These are phyloP conservation scores for Drosophila differens DNA, from an alignment of 2,888 invertebrate species.

Conservation along the genomic window DNA sequence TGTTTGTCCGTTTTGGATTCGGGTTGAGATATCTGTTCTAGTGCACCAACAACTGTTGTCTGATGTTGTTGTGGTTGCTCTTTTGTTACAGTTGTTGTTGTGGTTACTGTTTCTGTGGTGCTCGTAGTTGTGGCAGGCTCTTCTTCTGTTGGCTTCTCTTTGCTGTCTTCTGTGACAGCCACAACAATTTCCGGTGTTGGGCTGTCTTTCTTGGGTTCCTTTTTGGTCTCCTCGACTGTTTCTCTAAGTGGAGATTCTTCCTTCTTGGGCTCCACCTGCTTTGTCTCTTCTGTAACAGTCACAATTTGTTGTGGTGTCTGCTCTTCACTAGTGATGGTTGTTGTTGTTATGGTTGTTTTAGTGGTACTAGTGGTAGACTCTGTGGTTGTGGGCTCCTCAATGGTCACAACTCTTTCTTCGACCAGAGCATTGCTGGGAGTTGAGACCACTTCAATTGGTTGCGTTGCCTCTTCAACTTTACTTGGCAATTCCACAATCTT, in stretches of 20 bases:
- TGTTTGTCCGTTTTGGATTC: conserved; percentile 39
- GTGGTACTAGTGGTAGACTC: conserved; percentile 22
- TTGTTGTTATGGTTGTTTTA: background rate
- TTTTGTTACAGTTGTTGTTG: conserved; percentile 27
- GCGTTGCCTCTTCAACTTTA: conserved; percentile 13
- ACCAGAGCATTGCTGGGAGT: conserved; percentile 10
- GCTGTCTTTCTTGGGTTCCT: conserved; percentile 6
- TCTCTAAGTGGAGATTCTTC: conserved; percentile 3
- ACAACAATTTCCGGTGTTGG: background rate
- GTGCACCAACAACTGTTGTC: conserved; percentile 33
- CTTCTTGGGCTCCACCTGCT: background rate
- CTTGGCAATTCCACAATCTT: conserved; percentile 27
- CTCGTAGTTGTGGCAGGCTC: conserved; percentile 13
- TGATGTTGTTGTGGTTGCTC: conserved; percentile 22
- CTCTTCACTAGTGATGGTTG: conserved; percentile 39
- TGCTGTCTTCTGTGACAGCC: conserved; percentile 10
- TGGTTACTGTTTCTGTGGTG: conserved; percentile 42
- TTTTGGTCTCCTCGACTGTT: conserved; percentile 20
- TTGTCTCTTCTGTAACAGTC: conserved; percentile 21
- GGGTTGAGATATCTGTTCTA: conserved; percentile 27
- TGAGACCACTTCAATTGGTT: conserved; percentile 9
- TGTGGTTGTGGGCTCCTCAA: conserved; percentile 57
- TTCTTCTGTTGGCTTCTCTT: conserved; percentile 13
- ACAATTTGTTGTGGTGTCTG: conserved; percentile 33
- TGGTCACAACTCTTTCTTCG: conserved; percentile 43